phyloP scores from a whole-genome alignment of 2,113 vertebrate species.

The Pampusana beccarii region DNA sequence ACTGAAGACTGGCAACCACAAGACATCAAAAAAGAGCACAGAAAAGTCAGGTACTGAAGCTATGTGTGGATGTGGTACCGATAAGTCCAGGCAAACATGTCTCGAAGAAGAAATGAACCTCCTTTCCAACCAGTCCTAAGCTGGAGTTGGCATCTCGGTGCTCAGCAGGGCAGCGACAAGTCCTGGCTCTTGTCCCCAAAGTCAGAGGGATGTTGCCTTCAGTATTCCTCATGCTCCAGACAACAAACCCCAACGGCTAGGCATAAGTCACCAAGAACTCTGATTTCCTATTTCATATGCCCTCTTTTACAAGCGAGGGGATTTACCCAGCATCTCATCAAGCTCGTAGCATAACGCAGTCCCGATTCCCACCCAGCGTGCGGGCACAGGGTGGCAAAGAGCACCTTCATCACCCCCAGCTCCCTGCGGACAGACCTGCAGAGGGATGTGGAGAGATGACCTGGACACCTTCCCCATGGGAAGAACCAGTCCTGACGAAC shows the following conservation, averaged over 20 bases:
- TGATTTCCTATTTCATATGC: not conserved
- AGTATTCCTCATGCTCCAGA: not conserved
- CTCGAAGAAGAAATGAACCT: not conserved
- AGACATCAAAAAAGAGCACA: not conserved
- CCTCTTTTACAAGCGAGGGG: not conserved
- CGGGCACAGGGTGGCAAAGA: not conserved
- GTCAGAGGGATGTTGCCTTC: not conserved
- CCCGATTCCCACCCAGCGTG: not conserved
- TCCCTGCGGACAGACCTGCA: not conserved
- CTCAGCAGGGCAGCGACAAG: fast-evolving
- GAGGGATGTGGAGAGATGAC: not conserved
- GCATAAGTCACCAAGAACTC: not conserved
- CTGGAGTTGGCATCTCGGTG: not conserved
- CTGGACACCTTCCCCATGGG: not conserved
- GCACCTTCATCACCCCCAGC: not conserved
- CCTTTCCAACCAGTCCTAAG: not conserved
- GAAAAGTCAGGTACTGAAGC: not conserved
- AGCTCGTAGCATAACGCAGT: not conserved
- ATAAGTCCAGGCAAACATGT: not conserved
- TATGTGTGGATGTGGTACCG: not conserved
- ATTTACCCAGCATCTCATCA: not conserved
- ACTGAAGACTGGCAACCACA: not conserved
- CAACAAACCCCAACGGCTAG: not conserved
- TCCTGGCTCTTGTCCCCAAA: not conserved
- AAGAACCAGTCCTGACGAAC: not conserved